Conservation (phyloP, 2,888 invertebrate species). For the Eumacrocentrus americanus region DNA sequence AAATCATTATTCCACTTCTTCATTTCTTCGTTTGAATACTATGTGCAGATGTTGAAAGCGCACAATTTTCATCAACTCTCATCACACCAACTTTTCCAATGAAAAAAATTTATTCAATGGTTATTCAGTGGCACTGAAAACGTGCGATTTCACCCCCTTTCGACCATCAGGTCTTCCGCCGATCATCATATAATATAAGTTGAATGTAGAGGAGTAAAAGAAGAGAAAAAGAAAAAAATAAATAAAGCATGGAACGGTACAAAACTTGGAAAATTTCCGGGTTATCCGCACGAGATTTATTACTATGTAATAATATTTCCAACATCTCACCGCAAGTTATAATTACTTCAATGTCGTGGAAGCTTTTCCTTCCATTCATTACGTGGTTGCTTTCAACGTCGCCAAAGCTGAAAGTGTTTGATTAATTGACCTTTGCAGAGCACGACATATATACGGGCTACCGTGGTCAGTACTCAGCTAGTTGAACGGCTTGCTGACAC, state of each 20-base stretch:
- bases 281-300: not conserved
- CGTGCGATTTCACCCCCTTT: slow-evolving; percentile 1
- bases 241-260: not conserved
- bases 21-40: slow-evolving; percentile 8
- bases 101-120: slow-evolving; percentile 8
- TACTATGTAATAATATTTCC: slow-evolving; percentile 10
- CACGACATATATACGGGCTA: not conserved
- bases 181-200: not conserved
- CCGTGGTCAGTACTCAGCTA: too few species aligned
- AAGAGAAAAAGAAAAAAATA: not conserved
- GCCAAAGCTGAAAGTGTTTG: not conserved
- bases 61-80: slow-evolving; percentile 7
- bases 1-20: slow-evolving; percentile 16
- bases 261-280: slow-evolving; percentile 11
- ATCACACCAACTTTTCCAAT: slow-evolving; percentile 1
- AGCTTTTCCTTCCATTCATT: slow-evolving; percentile 1
- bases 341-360: slow-evolving; percentile 6
- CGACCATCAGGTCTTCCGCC: not conserved
- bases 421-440: slow-evolving; percentile 1
- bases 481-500: not conserved
- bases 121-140: slow-evolving; percentile 7
- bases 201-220: not conserved
- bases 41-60: not conserved
- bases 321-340: slow-evolving; percentile 8
- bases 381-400: not conserved